Evolutionary conservation across 1,140 invertebrate genomes (phyloP).

Genomic region (Ylistrum balloti): DNA sequence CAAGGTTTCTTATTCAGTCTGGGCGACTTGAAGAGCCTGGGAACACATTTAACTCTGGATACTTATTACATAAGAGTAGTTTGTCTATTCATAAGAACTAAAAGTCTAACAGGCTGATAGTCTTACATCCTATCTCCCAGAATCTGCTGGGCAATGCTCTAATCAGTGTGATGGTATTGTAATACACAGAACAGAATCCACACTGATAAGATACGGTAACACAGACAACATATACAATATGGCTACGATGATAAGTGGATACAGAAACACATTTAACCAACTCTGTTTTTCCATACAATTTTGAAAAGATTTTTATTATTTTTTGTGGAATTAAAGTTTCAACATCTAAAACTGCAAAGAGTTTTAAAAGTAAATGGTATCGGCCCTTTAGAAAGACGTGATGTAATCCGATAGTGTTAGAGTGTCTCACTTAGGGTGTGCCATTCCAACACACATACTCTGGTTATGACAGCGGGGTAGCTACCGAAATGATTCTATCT

Average conservation of each 20-base stretch:
- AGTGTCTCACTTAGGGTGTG: neutral
- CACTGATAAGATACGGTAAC: neutral
- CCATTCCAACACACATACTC: neutral
- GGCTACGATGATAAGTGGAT: neutral
- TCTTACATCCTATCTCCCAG: neutral
- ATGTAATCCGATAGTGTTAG: neutral
- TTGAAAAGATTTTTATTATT: neutral
- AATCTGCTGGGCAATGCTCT: neutral
- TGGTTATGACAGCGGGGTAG: neutral
- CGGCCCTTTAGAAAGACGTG: neutral
- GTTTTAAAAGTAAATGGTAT: neutral
- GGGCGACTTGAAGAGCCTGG: neutral
- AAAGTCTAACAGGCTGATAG: neutral
- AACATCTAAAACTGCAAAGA: constrained; percentile 15
- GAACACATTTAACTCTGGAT: neutral
- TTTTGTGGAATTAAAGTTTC: neutral
- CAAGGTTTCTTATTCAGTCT: neutral
- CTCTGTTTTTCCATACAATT: neutral
- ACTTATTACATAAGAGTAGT: neutral
- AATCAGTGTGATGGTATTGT: neutral
- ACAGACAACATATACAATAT: neutral
- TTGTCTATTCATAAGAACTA: neutral
- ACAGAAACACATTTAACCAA: neutral
- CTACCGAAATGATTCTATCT: neutral
- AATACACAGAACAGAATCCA: neutral